Conservation (phyloP, 2,113 vertebrate species). For the Sorex araneus region DNA sequence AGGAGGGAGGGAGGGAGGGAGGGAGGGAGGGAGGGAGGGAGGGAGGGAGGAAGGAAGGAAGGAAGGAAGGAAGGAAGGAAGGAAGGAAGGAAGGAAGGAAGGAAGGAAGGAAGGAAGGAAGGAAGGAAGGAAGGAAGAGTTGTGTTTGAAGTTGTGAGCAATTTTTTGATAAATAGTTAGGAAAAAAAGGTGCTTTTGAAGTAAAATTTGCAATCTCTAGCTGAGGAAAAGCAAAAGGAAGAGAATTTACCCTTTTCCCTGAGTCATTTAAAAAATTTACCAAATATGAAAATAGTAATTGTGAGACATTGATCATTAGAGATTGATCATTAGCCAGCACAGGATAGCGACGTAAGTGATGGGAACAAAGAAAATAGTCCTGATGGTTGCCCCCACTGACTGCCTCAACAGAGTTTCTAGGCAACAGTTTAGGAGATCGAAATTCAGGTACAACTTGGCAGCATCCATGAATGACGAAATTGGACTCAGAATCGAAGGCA, state of each 20-base stretch:
- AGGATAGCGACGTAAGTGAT: not conserved
- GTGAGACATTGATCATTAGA: not conserved
- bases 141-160: not conserved
- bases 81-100: too few relatives aligned
- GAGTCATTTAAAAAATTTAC: not conserved
- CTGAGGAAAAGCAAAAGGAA: not conserved
- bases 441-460: not conserved
- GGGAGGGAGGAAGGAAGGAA: too few relatives aligned
- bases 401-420: not conserved
- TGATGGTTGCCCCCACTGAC: not conserved
- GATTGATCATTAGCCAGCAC: not conserved
- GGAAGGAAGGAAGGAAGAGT: too few relatives aligned
- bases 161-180: slow-evolving; percentile 12
- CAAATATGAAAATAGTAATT: not conserved
- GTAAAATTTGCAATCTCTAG: not conserved
- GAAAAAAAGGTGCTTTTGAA: slow-evolving; percentile 14
- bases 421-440: not conserved
- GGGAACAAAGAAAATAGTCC: not conserved
- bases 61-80: too few relatives aligned
- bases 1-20: too few relatives aligned
- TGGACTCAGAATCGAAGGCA: not conserved
- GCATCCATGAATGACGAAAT: not conserved
- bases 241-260: not conserved
- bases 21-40: too few relatives aligned
- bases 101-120: too few relatives aligned